Percentiles rank a stretch among this genome's conserved stretches.
phyloP scores from a whole-genome alignment of 2,797 vertebrate genomes.

The Periparus ater region DNA sequence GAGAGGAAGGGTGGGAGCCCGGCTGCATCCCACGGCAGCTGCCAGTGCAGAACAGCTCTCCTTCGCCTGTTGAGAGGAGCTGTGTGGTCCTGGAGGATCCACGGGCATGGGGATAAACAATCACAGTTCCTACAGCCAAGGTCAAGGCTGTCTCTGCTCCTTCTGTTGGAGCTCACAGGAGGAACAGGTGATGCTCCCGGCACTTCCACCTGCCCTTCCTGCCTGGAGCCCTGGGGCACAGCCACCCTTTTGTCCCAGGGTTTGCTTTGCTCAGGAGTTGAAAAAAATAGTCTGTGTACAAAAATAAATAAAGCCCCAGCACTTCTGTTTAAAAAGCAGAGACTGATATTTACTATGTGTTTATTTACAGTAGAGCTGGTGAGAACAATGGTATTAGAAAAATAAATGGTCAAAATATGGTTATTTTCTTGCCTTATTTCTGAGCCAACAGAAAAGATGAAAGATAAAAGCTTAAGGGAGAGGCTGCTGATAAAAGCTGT shows the following conservation, averaged over 20 bases:
- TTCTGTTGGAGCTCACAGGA: not conserved
- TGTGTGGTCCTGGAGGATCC: not conserved
- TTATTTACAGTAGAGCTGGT: not conserved
- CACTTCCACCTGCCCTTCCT: not conserved
- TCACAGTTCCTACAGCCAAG: fast-evolving
- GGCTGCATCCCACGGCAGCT: not conserved
- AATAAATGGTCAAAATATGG: not conserved
- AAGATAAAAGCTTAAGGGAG: not conserved
- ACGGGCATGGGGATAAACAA: fast-evolving
- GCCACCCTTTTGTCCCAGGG: not conserved
- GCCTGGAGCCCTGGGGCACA: not conserved
- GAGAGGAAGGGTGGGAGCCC: fast-evolving
- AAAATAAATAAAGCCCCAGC: not conserved
- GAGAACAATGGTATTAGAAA: not conserved
- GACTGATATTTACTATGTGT: not conserved
- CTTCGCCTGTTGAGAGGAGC: fast-evolving
- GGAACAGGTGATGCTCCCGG: not conserved
- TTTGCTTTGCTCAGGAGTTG: not conserved
- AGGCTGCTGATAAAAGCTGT: not conserved
- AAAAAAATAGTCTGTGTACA: not conserved
- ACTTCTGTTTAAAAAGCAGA: not conserved
- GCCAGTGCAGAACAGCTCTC: not conserved
- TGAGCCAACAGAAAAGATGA: not conserved
- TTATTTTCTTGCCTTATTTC: not conserved
- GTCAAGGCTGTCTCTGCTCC: fast-evolving